Evolutionary conservation across 2,888 invertebrate species (phyloP).

Genomic region (Apamea monoglypha): DNA sequence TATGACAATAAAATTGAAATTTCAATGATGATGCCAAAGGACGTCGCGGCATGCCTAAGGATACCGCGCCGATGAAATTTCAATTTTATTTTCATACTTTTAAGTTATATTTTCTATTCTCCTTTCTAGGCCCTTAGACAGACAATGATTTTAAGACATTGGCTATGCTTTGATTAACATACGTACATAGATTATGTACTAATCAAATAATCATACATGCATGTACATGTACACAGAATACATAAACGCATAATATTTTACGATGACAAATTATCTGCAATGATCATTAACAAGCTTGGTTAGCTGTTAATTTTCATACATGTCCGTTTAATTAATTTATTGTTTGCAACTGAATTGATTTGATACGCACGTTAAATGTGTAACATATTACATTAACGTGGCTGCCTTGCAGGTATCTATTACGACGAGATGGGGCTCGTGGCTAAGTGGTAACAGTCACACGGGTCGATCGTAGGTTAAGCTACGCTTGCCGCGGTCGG

Average conservation of each 20-base stretch:
- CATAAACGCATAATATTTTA: conserved; percentile 19
- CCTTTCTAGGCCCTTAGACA: too few relatives aligned
- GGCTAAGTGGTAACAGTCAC: background rate
- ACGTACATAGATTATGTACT: background rate
- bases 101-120: too few relatives aligned
- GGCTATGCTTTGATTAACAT: background rate
- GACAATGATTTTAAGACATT: background rate
- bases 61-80: too few relatives aligned
- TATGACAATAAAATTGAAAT: too few relatives aligned
- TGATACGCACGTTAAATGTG: background rate
- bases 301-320: conserved; percentile 26
- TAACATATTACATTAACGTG: background rate
- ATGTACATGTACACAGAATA: background rate
- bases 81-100: too few relatives aligned
- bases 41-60: too few relatives aligned
- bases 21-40: too few relatives aligned
- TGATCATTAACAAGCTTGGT: conserved; percentile 21
- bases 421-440: background rate
- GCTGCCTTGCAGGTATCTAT: background rate
- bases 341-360: conserved; percentile 8
- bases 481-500: background rate
- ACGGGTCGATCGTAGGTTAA: background rate
- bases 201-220: background rate
- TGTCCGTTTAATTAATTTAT: conserved; percentile 35
- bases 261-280: conserved; percentile 29